Base-by-base conservation (phyloP, 2,113 vertebrate genomes). In the Mastomys natalensis region DNA sequence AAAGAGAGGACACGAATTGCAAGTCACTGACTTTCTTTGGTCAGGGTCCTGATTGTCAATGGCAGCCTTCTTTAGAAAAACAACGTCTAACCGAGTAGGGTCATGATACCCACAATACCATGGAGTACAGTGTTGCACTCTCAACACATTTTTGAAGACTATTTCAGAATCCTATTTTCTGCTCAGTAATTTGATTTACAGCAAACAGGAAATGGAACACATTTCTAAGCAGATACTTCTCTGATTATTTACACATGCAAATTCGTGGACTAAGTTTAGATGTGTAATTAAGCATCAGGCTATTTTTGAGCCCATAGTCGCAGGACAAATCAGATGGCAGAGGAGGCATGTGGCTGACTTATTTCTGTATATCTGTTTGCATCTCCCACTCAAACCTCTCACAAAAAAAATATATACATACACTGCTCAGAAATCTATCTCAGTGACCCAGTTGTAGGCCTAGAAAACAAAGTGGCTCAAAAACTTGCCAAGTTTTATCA, bases 181-280 rank as follows among this genome's bases (percentile, higher is more conserved):
- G 73, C 34, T 93, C 77, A 78, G 80, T 91, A 78, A 94, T 97
- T 93, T 96, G 93, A 97, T 97, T 96, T 97, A 93, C 70, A 97
- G 90, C 51, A 93, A 97, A 94, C 90, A 95, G 94, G 97, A 98
- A 97, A 97, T 97, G 97, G 97, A 97, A 97, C 96, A 96, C 97
- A 96, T 97, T 96, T 97, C 91, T 96, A 94, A 97, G 95, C 89
- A 96, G 96, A 97, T 97, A 91, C 88, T 96, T 97, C 91, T n/a
- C 93, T 97, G 93, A 97, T 98, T 96, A 90, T 96, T 98, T 96
- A 92, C 96, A 97, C 89, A 97, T 98, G 97, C 96, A 97, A 97
- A 97, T 98, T 85, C 90, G 93, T 17, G 37, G 26, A 58, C 95
- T 97, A 97, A 96, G 90, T 97, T 97, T 98, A 97, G 97, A 96